Percentiles rank a stretch among this genome's conserved stretches.
Conservation (phyloP, 2,113 vertebrate species). For the Gymnogyps californianus region DNA sequence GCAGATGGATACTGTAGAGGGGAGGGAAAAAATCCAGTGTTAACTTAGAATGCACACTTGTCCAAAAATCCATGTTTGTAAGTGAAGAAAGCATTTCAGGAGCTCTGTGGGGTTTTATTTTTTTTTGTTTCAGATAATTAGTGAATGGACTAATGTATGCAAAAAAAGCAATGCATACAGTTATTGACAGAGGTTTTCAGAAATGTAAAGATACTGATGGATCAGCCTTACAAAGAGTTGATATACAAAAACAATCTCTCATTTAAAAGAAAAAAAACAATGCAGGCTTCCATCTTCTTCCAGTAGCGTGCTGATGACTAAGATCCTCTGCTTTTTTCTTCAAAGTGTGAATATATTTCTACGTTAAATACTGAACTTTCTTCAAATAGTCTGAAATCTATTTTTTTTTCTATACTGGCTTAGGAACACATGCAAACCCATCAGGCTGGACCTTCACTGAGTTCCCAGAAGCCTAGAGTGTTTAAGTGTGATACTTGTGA, state of each 20-base stretch:
- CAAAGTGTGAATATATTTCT: background rate
- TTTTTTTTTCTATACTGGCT: background rate
- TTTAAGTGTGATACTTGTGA: constrained; percentile 90
- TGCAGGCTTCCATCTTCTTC: background rate
- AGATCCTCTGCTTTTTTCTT: background rate
- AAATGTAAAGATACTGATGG: background rate
- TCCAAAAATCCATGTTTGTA: background rate
- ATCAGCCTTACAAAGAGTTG: background rate
- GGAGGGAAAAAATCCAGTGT: accelerated
- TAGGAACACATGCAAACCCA: constrained; percentile 96
- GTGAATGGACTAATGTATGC: background rate
- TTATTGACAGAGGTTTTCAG: background rate
- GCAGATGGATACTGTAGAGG: background rate
- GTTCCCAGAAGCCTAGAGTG: constrained; percentile 90
- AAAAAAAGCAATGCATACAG: background rate
- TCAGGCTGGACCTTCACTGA: constrained; percentile 88
- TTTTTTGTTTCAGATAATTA: background rate
- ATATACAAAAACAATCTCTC: background rate
- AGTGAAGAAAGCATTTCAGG: background rate
- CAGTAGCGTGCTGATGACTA: background rate
- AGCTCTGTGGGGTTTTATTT: background rate
- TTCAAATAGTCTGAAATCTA: background rate
- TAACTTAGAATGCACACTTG: background rate
- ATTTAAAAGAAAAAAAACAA: background rate
- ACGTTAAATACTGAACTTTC: background rate